A percentile compares a stretch with the other conserved stretches of the same genome.
Conservation (phyloP, 2,888 invertebrate species). For the Drosophila mayaguana region DNA sequence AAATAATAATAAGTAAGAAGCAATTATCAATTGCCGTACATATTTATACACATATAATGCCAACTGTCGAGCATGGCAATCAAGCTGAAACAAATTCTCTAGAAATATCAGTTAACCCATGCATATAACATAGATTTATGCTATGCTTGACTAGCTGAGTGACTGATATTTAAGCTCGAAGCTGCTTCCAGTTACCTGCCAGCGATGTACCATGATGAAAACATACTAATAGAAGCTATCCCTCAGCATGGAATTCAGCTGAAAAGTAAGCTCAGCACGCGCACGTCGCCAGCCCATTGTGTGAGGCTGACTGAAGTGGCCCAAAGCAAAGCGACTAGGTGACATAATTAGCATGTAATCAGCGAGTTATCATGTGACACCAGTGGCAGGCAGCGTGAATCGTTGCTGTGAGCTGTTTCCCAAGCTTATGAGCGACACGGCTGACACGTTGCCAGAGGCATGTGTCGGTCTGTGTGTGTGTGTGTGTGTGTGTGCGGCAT, state of each 20-base stretch:
- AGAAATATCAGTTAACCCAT: neutral
- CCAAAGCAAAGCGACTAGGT: slow-evolving; percentile 34
- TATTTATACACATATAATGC: too few relatives aligned
- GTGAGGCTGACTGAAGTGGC: slow-evolving; percentile 1
- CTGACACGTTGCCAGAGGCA: slow-evolving; percentile 25
- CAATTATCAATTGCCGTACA: too few relatives aligned
- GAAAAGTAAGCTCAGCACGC: neutral
- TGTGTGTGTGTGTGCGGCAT: slow-evolving; percentile 28
- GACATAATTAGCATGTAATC: slow-evolving; percentile 73
- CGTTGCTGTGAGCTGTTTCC: slow-evolving; percentile 42
- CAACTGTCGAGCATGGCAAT: neutral
- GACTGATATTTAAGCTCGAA: neutral
- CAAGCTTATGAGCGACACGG: slow-evolving; percentile 43
- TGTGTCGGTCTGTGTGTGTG: slow-evolving; percentile 10
- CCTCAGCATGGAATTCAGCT: neutral
- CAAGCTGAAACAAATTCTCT: neutral
- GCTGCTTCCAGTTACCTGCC: neutral
- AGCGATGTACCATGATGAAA: neutral
- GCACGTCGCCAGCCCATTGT: slow-evolving; percentile 5
- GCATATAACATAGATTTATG: neutral
- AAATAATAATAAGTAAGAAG: neutral
- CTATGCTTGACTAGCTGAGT: neutral
- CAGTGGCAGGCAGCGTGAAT: slow-evolving; percentile 27
- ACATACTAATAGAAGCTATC: neutral
- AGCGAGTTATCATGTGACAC: slow-evolving; percentile 46